A percentile compares a stretch with the other conserved stretches of the same genome.
Conservation (phyloP, 2,113 vertebrate species). For the Phrynosoma blainvillii region DNA sequence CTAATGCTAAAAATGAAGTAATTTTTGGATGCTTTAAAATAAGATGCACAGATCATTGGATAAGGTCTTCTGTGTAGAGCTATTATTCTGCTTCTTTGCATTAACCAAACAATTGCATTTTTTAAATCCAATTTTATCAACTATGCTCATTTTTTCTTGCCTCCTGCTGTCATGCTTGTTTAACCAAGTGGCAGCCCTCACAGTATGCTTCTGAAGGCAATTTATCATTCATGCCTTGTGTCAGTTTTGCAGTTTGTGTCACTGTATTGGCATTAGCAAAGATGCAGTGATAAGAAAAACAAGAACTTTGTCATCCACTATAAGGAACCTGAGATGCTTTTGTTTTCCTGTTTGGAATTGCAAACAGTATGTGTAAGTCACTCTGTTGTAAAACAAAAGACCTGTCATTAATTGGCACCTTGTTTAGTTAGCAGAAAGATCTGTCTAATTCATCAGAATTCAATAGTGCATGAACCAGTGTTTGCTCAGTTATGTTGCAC, state of each 20-base stretch:
- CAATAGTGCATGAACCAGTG: background rate
- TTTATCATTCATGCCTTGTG: background rate
- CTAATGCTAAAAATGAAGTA: background rate
- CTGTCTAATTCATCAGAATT: constrained; percentile 20
- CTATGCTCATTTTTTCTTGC: background rate
- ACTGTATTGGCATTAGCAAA: background rate
- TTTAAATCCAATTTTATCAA: background rate
- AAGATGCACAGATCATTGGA: background rate
- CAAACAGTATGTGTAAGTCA: background rate
- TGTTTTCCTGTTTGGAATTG: background rate
- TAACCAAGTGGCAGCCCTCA: background rate
- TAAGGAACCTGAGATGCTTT: background rate
- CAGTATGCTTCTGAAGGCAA: background rate
- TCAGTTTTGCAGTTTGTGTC: background rate
- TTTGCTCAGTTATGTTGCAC: background rate
- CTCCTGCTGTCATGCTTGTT: background rate
- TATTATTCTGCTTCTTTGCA: background rate
- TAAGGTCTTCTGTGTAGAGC: background rate
- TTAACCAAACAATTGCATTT: background rate
- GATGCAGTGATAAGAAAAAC: background rate
- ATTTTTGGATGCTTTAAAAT: background rate
- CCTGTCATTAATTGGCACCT: background rate
- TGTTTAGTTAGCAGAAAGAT: constrained; percentile 11
- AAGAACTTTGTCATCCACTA: background rate
- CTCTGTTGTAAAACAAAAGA: background rate